These are phyloP conservation scores for Sycobia sp. DNA, from an alignment of 1,140 invertebrate species.

Conservation along the genomic window DNA sequence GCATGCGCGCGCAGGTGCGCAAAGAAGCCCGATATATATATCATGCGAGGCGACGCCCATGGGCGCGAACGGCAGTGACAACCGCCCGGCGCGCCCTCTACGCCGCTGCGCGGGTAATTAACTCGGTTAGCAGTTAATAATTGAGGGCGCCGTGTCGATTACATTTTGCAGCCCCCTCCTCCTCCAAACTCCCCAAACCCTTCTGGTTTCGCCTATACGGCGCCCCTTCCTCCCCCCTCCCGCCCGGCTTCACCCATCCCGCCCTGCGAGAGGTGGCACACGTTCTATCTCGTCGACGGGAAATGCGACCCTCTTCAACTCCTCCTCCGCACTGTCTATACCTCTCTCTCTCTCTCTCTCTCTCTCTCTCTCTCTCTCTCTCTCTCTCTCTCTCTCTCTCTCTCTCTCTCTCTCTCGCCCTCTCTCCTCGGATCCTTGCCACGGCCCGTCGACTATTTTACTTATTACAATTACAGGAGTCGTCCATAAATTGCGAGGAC, in stretches of 20 bases:
- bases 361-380: neutral
- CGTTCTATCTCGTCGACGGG: no score
- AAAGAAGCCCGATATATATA: no score
- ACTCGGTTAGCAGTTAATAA: conserved; percentile 59
- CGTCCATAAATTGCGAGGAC: no score
- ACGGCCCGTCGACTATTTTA: conserved; percentile 8
- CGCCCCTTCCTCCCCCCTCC: no score
- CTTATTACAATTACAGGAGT: conserved; percentile 14
- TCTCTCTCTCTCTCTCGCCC: neutral
- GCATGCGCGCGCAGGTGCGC: no score
- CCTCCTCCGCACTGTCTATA: neutral
- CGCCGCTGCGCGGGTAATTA: conserved; percentile 54
- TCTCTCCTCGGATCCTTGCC: no score
- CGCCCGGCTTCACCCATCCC: no score
- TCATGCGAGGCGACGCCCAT: conserved; percentile 12
- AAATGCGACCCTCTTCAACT: no score
- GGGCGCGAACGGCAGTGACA: conserved; percentile 39
- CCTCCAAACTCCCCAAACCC: no score
- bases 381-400: neutral
- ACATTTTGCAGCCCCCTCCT: conserved; percentile 56
- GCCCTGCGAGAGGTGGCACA: no score
- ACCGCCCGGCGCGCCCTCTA: conserved; percentile 32
- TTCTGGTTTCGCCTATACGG: no score
- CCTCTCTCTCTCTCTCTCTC: neutral
- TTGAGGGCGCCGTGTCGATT: conserved; percentile 57